Evolutionary conservation across 1,140 invertebrate species (phyloP).

Genomic region (Papilio aristodemus): DNA sequence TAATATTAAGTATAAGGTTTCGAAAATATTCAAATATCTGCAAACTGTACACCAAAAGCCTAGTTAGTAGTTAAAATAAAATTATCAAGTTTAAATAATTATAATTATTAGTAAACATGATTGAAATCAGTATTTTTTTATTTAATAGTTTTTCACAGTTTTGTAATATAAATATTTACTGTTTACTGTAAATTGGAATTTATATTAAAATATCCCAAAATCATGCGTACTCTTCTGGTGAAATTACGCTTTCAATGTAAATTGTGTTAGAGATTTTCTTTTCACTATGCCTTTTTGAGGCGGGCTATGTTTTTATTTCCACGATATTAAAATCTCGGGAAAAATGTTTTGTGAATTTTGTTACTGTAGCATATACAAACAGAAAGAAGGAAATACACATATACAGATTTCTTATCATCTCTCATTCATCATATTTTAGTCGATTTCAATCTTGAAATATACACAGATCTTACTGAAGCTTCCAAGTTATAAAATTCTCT

Average conservation of each 20-base stretch:
- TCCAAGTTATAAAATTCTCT: too few species aligned
- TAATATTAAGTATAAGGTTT: too few species aligned
- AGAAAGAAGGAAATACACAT: too few species aligned
- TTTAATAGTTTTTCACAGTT: background rate
- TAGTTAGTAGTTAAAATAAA: too few species aligned
- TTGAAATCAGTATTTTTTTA: background rate
- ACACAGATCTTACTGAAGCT: too few species aligned
- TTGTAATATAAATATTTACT: background rate
- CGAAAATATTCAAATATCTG: too few species aligned
- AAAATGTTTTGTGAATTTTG: background rate
- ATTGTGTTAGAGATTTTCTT: slow-evolving; percentile 21
- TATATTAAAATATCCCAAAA: slow-evolving; percentile 29
- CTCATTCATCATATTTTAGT: too few species aligned
- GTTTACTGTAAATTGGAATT: background rate
- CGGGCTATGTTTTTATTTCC: background rate
- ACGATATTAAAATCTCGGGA: background rate
- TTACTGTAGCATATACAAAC: background rate
- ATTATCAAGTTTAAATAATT: too few species aligned
- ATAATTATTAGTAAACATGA: too few species aligned
- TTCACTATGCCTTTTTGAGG: slow-evolving; percentile 4
- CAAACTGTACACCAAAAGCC: too few species aligned
- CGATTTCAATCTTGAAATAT: too few species aligned
- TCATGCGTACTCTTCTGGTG: slow-evolving; percentile 14
- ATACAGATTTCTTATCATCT: too few species aligned
- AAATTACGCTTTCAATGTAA: slow-evolving; percentile 26